Evolutionary conservation across 2,888 invertebrate species (phyloP), one percentile per base, ranked within the genome.

Genomic region (Bombyx huttoni): DNA sequence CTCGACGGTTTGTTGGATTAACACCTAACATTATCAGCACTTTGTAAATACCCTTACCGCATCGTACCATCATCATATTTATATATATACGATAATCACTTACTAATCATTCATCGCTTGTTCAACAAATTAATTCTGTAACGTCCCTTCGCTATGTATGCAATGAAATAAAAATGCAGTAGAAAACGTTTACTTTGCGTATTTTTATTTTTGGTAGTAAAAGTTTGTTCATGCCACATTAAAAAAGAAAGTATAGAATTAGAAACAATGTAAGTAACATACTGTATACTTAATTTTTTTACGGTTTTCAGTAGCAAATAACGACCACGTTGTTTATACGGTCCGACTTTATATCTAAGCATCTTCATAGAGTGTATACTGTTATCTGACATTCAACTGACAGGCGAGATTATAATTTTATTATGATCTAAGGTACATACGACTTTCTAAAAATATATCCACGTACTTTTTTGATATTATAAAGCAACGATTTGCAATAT

Each of bases 1-100:
- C 65, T 82, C 64, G 84, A 84, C 77, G 85, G 86, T 86, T 85
- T 84, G 85, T 85, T 78, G 72, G 71, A 67, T 70, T 67, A 68
- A 70, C 64, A 75, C 68, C 60, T 65, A 66, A 70, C 65, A 68
- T 63, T 68, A 68, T 70, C 67, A 58, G 55, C 54, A 67, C 73
- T 67, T 68, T 72, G 66, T 72, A 67, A 61, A 71, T 69, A 66
- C 51, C 52, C 48, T 58, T 10, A 46, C 56, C 52, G 47, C 58
- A 56, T 61, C 54, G 54, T 59, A 56, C 49, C 47, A 50, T 56
- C 56, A 56, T 59, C 54, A 54, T 52, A 53, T 51, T 34, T 57
- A n/a, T n/a, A n/a, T n/a, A n/a, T n/a, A n/a, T n/a, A 56, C 52
- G 45, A 34, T 34, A 58, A 52, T 55, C 56, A 61, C 60, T 68